phyloP scores from a whole-genome alignment of 2,888 invertebrate species.

The Antheraea assamensis region DNA sequence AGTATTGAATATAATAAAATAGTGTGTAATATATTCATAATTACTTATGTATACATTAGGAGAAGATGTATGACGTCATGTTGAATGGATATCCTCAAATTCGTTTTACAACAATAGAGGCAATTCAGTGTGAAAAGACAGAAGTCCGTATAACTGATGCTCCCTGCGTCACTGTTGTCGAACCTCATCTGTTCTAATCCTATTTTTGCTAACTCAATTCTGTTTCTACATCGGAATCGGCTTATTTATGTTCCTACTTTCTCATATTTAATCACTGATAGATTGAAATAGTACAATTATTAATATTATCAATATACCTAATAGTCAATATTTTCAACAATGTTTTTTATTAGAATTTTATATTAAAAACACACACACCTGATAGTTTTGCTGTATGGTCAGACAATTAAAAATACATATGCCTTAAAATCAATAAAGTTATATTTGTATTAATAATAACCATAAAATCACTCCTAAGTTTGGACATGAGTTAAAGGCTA shows the following conservation, averaged over 20 bases:
- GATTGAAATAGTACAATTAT: background rate
- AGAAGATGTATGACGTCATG: background rate
- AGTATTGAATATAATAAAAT: too few species aligned
- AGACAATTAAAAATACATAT: background rate
- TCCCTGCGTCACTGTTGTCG: background rate
- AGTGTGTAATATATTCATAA: too few species aligned
- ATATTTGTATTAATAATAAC: background rate
- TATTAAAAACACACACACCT: background rate
- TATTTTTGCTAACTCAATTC: conserved; percentile 56
- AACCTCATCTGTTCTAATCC: conserved; percentile 41
- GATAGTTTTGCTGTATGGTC: background rate
- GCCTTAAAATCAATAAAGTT: background rate
- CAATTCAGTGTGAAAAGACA: background rate
- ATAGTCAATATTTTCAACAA: background rate
- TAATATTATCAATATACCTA: background rate
- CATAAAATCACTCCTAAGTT: background rate
- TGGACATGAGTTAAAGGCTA: too few species aligned
- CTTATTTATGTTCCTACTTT: background rate
- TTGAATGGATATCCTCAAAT: background rate
- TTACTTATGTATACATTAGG: background rate
- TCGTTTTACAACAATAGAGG: background rate
- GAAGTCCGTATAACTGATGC: background rate
- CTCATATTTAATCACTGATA: background rate
- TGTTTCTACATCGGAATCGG: conserved; percentile 28
- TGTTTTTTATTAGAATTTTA: background rate